phyloP scores from a whole-genome alignment of 92 coral and sea anemone genomes.

The Parazoanthus atlanticus region DNA sequence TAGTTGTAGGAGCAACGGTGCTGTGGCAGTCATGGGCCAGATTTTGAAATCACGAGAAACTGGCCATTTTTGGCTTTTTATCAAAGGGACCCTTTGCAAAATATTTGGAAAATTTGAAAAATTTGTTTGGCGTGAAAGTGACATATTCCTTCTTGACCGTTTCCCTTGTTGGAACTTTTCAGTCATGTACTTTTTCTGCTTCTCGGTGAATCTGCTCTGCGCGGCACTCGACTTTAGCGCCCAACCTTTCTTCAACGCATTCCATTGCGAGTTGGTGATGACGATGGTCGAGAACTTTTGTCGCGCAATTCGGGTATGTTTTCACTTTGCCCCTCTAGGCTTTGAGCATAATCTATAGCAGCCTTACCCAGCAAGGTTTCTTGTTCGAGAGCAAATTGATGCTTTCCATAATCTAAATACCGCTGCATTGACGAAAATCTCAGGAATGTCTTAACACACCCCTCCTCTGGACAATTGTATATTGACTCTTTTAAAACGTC shows the following conservation, averaged over 20 bases:
- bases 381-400: constrained; percentile 58
- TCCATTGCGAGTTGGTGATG: too few relatives aligned
- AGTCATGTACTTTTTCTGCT: constrained; percentile 31
- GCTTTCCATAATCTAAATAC: constrained; percentile 65
- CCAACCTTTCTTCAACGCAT: too few relatives aligned
- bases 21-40: too few relatives aligned
- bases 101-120: too few relatives aligned
- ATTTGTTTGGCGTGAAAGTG: too few relatives aligned
- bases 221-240: constrained; percentile 38
- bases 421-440: too few relatives aligned
- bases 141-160: constrained; percentile 31
- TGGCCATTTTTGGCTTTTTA: too few relatives aligned
- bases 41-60: too few relatives aligned
- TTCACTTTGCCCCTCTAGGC: constrained; percentile 24
- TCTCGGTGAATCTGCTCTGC: constrained; percentile 33
- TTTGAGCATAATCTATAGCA: too few relatives aligned
- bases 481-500: neutral
- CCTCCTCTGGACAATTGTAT: constrained; percentile 66
- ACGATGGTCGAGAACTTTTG: too few relatives aligned
- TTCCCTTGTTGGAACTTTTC: constrained; percentile 37
- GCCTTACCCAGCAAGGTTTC: constrained; percentile 64
- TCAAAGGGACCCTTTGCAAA: too few relatives aligned
- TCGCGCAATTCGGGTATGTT: too few relatives aligned
- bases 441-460: constrained; percentile 71
- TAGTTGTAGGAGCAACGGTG: constrained; percentile 22